Evolutionary conservation across 2,888 invertebrate species (phyloP), one percentile per base, ranked within the genome.

Genomic region (Dromius quadrimaculatus): DNA sequence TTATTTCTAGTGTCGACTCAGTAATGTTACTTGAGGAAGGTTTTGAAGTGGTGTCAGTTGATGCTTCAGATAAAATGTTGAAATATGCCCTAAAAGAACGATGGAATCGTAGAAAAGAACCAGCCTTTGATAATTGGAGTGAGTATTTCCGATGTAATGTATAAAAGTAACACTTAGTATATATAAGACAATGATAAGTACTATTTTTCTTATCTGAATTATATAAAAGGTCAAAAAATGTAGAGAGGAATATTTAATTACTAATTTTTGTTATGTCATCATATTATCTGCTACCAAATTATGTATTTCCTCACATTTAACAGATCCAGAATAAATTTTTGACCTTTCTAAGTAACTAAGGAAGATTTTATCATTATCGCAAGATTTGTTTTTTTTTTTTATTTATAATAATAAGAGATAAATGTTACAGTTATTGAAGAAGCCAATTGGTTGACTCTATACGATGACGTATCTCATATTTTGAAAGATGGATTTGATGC

Each of bases 21-120:
- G 89, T 94, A 78, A 91, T 95, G 92, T 82, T 95, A 50, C 82
- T 95, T 11, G 93, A 95, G 77, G 94, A 94, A 81, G 95, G 94
- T 0, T 95, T 94, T 80, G 87, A 92, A 73, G 90, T 95, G 23
- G 90, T 92, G 1, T 95, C 95, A 0, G 90, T 92, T 2, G 95
- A 95, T 82, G 95, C 95, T 0, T 95, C 95, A 0, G 95, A 95
- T 80, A 95, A 95, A 83, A 95, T 95, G 95, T 81, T 95, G 77
- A 95, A 95, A 78, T 90, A 93, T 79, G 95, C 95, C 0, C 83
- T 95, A 34, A 93, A 94, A 78, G 89, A 92, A 17, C 85, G 95
- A 61, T 95, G 95, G 95, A 88, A 89, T 63, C 87, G 93, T 59
- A 85, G 95, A 73, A 92, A 89, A 78, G 91, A 95, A 77, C 76